Base-by-base conservation (phyloP, 2,797 vertebrate species). In the Argyrosomus regius region DNA sequence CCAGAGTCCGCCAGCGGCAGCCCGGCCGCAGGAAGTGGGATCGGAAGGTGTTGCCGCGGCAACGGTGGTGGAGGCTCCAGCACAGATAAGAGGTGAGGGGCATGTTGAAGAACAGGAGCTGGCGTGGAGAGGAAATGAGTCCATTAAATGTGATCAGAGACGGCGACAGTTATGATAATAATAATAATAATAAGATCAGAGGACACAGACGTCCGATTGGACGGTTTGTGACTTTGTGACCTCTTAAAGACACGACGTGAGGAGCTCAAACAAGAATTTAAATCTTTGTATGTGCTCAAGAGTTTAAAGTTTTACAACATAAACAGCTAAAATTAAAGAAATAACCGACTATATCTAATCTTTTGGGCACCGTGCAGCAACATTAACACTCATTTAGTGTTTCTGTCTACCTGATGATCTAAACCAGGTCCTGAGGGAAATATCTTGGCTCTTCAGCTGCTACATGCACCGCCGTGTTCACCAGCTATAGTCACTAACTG, bases 71-170 rank as follows among this genome's bases (percentile, higher is more conserved):
- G 75, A 99, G 93, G 91, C 96, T 97, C 98, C 98, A 99, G 94
- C 98, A 97, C 70, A 98, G 94, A 84, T 99, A 99, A 78, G 84
- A 94, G 84, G 94, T 97, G 87, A 99, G 87, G 1, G 98, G 98
- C 87, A 98, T 91, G 93, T 99, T 99, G 94, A 98, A 99, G 93
- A 98, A 98, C 7, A 95, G 5, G 88, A 99, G 65, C 98, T 99
- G 93, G 35, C 80, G 35, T 39, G 90, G 75, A 77, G 20, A 62
- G 31, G 65, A 75, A 71, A 68, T 52, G 3, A 82, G 70, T 76
- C 48, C 41, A n/a, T 75, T 67, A 26, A 39, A 82, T 50, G 35
- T 14, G 71, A 81, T 72, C 65, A 71, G 45, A 67, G 59, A 41
- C 18, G 43, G 24, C 45, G 60, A 20, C 35, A 10, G 31, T 11